Percentiles rank a stretch among this genome's conserved stretches.
Evolutionary conservation across 2,797 vertebrate genomes (phyloP).

Genomic region (Macropodus opercularis): DNA sequence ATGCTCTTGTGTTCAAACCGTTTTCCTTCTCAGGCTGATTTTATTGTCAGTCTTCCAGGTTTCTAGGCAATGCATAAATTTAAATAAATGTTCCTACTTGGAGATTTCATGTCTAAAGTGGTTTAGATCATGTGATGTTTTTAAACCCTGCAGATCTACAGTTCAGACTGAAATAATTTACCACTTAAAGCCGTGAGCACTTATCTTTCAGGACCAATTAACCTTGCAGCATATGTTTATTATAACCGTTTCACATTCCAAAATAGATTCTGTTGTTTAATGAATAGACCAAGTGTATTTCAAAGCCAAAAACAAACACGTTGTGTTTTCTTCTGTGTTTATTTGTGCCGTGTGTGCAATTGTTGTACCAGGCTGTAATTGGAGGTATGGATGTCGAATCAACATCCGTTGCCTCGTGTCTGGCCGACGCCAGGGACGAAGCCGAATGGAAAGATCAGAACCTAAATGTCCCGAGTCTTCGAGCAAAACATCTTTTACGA

Average conservation of each 20-base stretch:
- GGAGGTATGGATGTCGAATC: slow-evolving; percentile 25
- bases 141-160: slow-evolving; percentile 56
- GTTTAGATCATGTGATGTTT: slow-evolving; percentile 67
- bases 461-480: slow-evolving; percentile 33
- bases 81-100: slow-evolving; percentile 65
- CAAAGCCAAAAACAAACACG: slow-evolving; percentile 44
- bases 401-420: slow-evolving; percentile 21
- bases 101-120: slow-evolving; percentile 71
- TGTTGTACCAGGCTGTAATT: slow-evolving; percentile 33
- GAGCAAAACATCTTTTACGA: slow-evolving; percentile 51
- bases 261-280: slow-evolving; percentile 60
- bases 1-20: not conserved
- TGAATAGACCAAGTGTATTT: slow-evolving; percentile 34
- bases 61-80: slow-evolving; percentile 41
- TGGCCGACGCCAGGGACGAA: slow-evolving; percentile 18
- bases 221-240: slow-evolving; percentile 71
- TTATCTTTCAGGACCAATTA: slow-evolving; percentile 75
- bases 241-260: slow-evolving; percentile 69
- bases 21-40: slow-evolving; percentile 26
- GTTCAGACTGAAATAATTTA: slow-evolving; percentile 59
- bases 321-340: slow-evolving; percentile 69
- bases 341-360: slow-evolving; percentile 61
- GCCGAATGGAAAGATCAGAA: slow-evolving; percentile 43
- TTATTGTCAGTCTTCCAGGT: slow-evolving; percentile 29
- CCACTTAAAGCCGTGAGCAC: slow-evolving; percentile 52